phyloP scores from a whole-genome alignment of 2,113 vertebrate species.

The Ia io region DNA sequence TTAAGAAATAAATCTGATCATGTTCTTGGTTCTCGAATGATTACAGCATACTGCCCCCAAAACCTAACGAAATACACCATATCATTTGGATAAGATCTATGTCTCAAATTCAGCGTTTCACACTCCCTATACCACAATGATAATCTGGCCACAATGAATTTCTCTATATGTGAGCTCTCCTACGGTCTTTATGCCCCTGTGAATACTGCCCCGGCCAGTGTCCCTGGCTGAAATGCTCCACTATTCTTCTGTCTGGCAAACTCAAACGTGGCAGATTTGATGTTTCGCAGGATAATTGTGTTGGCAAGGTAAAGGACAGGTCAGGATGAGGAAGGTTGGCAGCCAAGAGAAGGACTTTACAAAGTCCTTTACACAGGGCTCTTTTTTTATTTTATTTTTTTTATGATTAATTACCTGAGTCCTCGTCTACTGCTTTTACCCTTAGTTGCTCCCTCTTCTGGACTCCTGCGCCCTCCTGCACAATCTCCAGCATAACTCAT shows the following conservation, averaged over 20 bases:
- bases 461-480: not conserved
- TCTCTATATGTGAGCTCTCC: too few relatives aligned
- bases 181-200: not conserved
- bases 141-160: not conserved
- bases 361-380: not conserved
- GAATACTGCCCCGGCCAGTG: rapidly evolving
- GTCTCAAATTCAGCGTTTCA: not conserved
- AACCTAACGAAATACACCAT: not conserved
- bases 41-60: not conserved
- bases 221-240: rapidly evolving
- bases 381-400: not conserved
- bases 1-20: not conserved
- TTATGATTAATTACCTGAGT: not conserved
- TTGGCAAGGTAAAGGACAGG: not conserved
- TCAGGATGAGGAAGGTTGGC: not conserved
- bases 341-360: not conserved
- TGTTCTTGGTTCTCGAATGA: not conserved
- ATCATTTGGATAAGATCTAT: not conserved
- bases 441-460: not conserved
- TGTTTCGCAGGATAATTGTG: not conserved
- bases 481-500: rapidly evolving
- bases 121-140: not conserved
- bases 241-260: not conserved
- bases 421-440: not conserved
- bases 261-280: not conserved